Base-by-base conservation (phyloP, 1,140 invertebrate species). In the Nephotettix cincticeps region DNA sequence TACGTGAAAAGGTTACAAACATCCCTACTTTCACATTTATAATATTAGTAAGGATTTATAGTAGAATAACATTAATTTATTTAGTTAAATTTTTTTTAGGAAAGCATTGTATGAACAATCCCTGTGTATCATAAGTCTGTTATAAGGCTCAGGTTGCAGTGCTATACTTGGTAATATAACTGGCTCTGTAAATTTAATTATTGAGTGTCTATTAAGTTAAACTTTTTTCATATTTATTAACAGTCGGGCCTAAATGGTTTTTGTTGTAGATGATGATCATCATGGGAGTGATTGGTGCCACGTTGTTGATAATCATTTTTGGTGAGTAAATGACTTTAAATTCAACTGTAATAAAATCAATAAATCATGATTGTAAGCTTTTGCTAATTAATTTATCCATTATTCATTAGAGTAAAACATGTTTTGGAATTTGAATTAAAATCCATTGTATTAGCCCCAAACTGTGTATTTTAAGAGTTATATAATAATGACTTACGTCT, bases 251-350 rank as follows among this genome's bases (percentile, higher is more conserved):
- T n/a, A 23, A 25, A 25, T 69, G 72, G 58, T 73, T 56, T 70
- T 68, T 25, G 74, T 81, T 81, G 61, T 78, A 86, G 85, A 96
- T 96, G 94, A 95, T 96, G 93, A 89, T 96, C 71, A 95, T 96
- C 70, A 89, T 96, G 79, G 93, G 93, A 68, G 89, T 90, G 66
- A 95, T 96, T 77, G 91, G 89, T 45, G 85, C 88, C 63, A 83
- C 94, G 70, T 86, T 96, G 78, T 83, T 96, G 74, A 93, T 94
- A 73, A 93, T 96, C 73, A 91, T 95, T 71, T 91, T 95, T 78
- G 87, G 88, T 89, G 81, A 86, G 84, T 83, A 21, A 51, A 17
- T 11, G 6, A 11, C 21, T 9, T 3, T 51, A 17, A 51, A 51
- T 17, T 76, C 29, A 70, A 73, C 65, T 72, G 73, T 72, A 71